Evolutionary conservation across 2,797 vertebrate genomes (phyloP), one percentile per base, ranked within the genome.

Genomic region (Malacoraja senta): DNA sequence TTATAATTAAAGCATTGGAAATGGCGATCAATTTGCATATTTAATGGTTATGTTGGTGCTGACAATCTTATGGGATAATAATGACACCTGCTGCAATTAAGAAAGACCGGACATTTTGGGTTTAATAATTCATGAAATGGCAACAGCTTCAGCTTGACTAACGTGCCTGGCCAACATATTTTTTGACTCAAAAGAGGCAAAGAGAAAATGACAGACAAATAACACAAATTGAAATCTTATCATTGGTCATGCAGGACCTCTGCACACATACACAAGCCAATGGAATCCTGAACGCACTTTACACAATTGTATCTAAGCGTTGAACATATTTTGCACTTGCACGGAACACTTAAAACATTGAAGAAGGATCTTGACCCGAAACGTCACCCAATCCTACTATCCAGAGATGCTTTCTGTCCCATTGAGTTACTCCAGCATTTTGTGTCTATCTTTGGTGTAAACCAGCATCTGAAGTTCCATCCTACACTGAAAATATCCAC

Each of bases 11-110:
- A 21, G 61, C 7, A 88, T 88, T 88, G n/a, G 61, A 88, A 88
- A 88, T 88, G 13, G 84, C 65, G 84, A 65, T 63, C n/a, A 88
- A 88, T 88, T 35, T 68, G n/a, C 84, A 88, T 88, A 88, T 8
- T 88, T 88, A 65, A 88, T 68, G 1, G 84, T 88, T 53, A 88
- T 88, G 84, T 68, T 68, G 84, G 19, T 88, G 84, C 7, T 88
- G 65, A 88, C 84, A 32, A 19, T 32, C 32, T 88, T 65, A 68
- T 65, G n/a, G 84, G n/a, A 88, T 88, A 88, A 88, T 88, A 68
- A 65, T 68, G n/a, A 65, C 17, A 32, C 58, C 63, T 58, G 12
- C 83, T 32, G 58, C 83, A 86, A 83, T 83, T 58, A 83, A 19
- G 58, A 83, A 58, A 58, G 44, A 83, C 58, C 29, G 61, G 24